A percentile compares a stretch with the other conserved stretches of the same genome.
These are phyloP conservation scores for Luidia sarsii DNA, from an alignment of 53 echinoderm and acorn worm species.

Conservation along the genomic window DNA sequence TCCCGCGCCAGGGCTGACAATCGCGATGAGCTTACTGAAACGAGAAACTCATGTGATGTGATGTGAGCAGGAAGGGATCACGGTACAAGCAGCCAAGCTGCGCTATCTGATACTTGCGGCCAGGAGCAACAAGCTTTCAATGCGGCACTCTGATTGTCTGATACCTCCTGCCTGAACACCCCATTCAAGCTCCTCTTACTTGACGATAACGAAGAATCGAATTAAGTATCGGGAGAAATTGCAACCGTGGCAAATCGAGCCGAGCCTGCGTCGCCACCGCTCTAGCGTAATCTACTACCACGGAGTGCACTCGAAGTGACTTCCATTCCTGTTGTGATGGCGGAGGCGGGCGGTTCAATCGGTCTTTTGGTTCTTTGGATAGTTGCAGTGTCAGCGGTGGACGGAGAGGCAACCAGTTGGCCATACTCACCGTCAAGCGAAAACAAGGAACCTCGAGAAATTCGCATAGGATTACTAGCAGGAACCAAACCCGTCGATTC, in stretches of 20 bases:
- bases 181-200: too few species aligned
- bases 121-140: background rate
- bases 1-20: background rate
- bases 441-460: background rate
- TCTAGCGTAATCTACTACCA: too few species aligned
- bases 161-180: too few species aligned
- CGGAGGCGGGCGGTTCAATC: background rate
- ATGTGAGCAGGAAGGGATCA: background rate
- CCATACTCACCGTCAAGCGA: background rate
- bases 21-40: background rate
- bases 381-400: background rate
- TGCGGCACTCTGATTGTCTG: too few species aligned
- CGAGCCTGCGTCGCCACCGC: too few species aligned
- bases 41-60: background rate
- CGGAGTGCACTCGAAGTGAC: too few species aligned
- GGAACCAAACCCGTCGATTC: background rate
- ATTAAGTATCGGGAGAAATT: too few species aligned
- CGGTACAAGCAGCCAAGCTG: background rate
- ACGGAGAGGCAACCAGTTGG: background rate
- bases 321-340: background rate
- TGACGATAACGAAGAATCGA: too few species aligned
- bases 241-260: too few species aligned
- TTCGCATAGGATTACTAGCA: slow-evolving; percentile 43
- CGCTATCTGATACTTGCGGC: background rate
- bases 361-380: slow-evolving; percentile 4